Percentiles rank a stretch among this genome's conserved stretches.
Evolutionary conservation across 2,888 invertebrate genomes (phyloP).

Genomic region (Drepana falcataria): DNA sequence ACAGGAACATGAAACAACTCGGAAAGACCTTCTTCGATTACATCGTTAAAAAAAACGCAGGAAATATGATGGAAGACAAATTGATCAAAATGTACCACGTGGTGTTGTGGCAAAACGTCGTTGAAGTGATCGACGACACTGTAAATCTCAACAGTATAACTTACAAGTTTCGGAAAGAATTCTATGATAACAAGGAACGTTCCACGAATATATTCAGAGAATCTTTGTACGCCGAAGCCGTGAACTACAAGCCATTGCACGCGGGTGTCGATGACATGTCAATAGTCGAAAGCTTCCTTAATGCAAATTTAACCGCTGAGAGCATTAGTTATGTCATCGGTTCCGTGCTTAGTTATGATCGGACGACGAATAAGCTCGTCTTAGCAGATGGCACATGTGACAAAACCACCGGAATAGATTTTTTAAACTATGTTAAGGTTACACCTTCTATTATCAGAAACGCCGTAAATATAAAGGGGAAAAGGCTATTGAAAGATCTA

Average conservation of each 20-base stretch:
- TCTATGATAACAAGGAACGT: conserved; percentile 25
- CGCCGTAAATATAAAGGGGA: conserved; percentile 20
- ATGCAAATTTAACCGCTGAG: conserved; percentile 16
- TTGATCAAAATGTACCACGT: conserved; percentile 33
- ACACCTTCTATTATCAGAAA: conserved; percentile 17
- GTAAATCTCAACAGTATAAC: conserved; percentile 7
- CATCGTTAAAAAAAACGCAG: conserved; percentile 21
- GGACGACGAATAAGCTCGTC: conserved; percentile 11
- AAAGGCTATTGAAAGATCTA: conserved; percentile 15
- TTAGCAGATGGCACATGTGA: conserved; percentile 15
- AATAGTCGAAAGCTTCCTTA: neutral
- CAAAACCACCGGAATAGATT: conserved; percentile 11
- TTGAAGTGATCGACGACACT: conserved; percentile 11
- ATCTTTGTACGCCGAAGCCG: conserved; percentile 22
- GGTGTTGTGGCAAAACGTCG: conserved; percentile 26
- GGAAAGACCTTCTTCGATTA: conserved; percentile 25
- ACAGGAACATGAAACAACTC: conserved; percentile 24
- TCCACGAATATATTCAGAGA: conserved; percentile 20
- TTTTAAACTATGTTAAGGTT: conserved; percentile 18
- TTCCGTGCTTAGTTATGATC: conserved; percentile 16
- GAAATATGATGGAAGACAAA: conserved; percentile 26
- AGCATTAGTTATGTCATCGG: conserved; percentile 30
- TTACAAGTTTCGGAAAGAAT: conserved; percentile 25
- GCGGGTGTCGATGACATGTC: neutral
- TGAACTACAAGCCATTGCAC: conserved; percentile 9